Conservation (phyloP, 2,113 vertebrate species). For the Corythoichthys haematopterus region DNA sequence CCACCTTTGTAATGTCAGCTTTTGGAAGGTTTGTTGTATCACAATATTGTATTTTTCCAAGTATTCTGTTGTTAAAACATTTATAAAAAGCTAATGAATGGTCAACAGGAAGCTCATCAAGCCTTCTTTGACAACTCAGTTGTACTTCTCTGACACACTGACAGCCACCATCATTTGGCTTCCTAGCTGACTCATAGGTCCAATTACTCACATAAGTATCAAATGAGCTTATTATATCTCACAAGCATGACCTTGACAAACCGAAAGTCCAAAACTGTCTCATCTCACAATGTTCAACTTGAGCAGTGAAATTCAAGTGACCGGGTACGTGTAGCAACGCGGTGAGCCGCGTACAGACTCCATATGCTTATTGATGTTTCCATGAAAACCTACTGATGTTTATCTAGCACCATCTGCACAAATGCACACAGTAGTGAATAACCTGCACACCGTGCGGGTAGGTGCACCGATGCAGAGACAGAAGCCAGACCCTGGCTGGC, state of each 20-base stretch:
- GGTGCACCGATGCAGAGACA: slow-evolving; percentile 47
- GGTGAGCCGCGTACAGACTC: slow-evolving; percentile 11
- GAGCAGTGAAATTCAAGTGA: slow-evolving; percentile 5
- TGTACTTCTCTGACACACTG: neutral
- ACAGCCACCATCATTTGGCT: slow-evolving; percentile 34
- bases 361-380: neutral
- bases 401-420: slow-evolving; percentile 29
- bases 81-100: neutral
- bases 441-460: slow-evolving; percentile 20
- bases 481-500: slow-evolving; percentile 35
- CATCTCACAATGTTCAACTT: slow-evolving; percentile 8
- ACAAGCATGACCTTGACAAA: slow-evolving; percentile 17
- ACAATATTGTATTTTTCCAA: no score
- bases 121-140: no score
- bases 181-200: slow-evolving; percentile 26
- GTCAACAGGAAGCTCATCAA: no score
- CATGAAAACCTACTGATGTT: slow-evolving; percentile 13
- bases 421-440: slow-evolving; percentile 27
- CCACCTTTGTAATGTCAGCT: no score
- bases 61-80: neutral
- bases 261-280: slow-evolving; percentile 5
- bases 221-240: slow-evolving; percentile 40
- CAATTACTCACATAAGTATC: slow-evolving; percentile 29
- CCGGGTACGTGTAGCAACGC: neutral
- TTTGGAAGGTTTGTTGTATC: no score